These are phyloP conservation scores for Oscheius sp. DNA, from an alignment of 2,888 invertebrate species.

Conservation along the genomic window DNA sequence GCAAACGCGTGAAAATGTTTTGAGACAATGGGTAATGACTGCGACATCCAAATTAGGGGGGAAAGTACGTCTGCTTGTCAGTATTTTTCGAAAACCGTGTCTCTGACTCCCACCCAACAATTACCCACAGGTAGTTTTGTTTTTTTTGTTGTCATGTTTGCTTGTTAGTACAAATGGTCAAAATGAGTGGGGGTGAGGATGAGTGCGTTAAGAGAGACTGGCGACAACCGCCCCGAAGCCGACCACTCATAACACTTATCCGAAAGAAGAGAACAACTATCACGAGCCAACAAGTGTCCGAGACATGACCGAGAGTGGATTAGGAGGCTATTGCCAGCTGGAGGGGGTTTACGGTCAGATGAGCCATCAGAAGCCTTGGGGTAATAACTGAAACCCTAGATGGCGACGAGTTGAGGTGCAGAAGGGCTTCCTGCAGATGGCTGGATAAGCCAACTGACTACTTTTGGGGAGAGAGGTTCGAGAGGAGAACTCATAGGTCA, in stretches of 20 bases:
- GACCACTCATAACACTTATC: conserved; percentile 38
- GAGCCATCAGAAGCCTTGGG: background rate
- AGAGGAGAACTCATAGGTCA: conserved; percentile 20
- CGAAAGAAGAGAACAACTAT: conserved; percentile 38
- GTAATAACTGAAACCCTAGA: conserved; percentile 35
- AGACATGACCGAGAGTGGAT: conserved; percentile 5
- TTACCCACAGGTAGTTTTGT: too few relatives aligned
- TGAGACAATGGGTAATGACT: background rate
- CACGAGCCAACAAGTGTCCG: conserved; percentile 37
- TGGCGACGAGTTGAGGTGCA: conserved; percentile 29
- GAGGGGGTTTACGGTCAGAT: conserved; percentile 8
- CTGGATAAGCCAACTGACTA: conserved; percentile 13
- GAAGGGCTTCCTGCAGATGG: conserved; percentile 33
- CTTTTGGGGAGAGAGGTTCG: background rate
- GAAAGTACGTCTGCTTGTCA: too few relatives aligned
- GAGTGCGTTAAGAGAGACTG: conserved; percentile 26
- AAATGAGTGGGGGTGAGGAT: conserved; percentile 27
- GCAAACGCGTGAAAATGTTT: too few relatives aligned
- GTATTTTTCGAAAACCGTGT: background rate
- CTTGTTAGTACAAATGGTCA: conserved; percentile 32
- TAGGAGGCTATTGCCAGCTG: conserved; percentile 3
- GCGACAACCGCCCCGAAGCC: conserved; percentile 38
- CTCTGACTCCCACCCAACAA: too few relatives aligned
- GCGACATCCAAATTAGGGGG: background rate
- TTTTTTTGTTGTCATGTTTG: too few relatives aligned